Base-by-base conservation (phyloP, 2,113 vertebrate species). In the Cacatua alba region DNA sequence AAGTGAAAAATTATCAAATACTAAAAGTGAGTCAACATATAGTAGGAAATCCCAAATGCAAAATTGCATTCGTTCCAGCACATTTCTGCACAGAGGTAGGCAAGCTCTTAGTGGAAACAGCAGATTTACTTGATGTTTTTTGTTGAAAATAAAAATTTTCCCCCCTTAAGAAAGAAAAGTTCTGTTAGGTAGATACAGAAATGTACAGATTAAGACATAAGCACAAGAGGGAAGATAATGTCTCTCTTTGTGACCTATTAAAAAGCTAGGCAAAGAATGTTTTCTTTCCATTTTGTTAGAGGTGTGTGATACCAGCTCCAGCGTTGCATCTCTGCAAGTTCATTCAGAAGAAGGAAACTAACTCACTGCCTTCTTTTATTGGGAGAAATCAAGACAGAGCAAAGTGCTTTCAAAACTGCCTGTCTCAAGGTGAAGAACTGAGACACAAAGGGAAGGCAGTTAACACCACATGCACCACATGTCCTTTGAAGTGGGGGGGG, bases 51-150 rank as follows among this genome's bases (percentile, higher is more conserved):
- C 86, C 79, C 90, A 90, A 70, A 70, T 63, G 76, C 11, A 92
- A 88, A 70, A 74, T 18, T 70, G 37, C 67, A 86, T 95, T 95
- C 67, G 53, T 79, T 94, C 70, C 75, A 80, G 88, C 31, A 94
- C 82, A 77, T 92, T 95, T 88, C 79, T 96, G 79, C 90, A 83
- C 41, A 90, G 71, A 90, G 35, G 62, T 87, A 93, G 72, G 37
- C 0, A 0, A 92, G 41, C 4, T 44, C 41, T 28, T 65, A 62
- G 16, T 19, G 49, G 18, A 86, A 95, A 74, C 0, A 0, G 33
- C 10, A 91, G 17, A 90, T 88, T 85, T 86, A 72, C n/a, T 64
- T 37, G 67, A 72, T 1, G 0, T 0, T 20, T 86, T 68, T 87
- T 39, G 15, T 69, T 88, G 64, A 59, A 91, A 88, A 84, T 6